Evolutionary conservation across 2,797 vertebrate species (phyloP).

Genomic region (Paedocypris micromegethes): DNA sequence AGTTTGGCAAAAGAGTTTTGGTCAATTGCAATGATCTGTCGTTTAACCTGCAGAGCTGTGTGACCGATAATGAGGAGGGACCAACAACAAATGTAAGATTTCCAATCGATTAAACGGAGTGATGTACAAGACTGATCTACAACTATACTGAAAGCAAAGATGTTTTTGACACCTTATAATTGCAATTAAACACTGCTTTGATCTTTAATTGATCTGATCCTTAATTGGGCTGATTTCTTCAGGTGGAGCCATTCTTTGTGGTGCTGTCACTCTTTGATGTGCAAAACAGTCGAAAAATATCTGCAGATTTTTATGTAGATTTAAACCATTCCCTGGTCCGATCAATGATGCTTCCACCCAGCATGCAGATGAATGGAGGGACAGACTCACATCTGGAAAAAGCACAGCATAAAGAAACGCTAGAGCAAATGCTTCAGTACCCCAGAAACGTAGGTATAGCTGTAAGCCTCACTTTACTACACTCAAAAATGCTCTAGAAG

Average conservation of each 20-base stretch:
- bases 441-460: slow-evolving; percentile 73
- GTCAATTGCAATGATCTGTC: slow-evolving; percentile 89
- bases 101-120: neutral
- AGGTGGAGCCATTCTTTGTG: slow-evolving; percentile 96
- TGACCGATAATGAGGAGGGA: slow-evolving; percentile 91
- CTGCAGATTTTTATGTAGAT: slow-evolving; percentile 92
- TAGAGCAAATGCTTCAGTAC: slow-evolving; percentile 76
- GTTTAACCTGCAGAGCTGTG: slow-evolving; percentile 92
- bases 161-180: too few species aligned
- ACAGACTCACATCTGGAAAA: slow-evolving; percentile 54
- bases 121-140: neutral
- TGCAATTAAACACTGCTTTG: slow-evolving; percentile 3
- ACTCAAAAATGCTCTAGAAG: too few species aligned
- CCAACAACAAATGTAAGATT: slow-evolving; percentile 87
- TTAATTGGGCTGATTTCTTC: slow-evolving; percentile 3
- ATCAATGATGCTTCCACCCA: slow-evolving; percentile 70
- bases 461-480: too few species aligned
- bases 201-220: too few species aligned
- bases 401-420: slow-evolving; percentile 62
- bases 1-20: slow-evolving; percentile 89
- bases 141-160: too few species aligned
- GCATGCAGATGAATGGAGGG: slow-evolving; percentile 57
- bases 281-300: slow-evolving; percentile 90
- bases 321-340: slow-evolving; percentile 86
- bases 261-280: slow-evolving; percentile 89